phyloP scores from a whole-genome alignment of 2,113 vertebrate genomes.

The Phrynosoma blainvillii region DNA sequence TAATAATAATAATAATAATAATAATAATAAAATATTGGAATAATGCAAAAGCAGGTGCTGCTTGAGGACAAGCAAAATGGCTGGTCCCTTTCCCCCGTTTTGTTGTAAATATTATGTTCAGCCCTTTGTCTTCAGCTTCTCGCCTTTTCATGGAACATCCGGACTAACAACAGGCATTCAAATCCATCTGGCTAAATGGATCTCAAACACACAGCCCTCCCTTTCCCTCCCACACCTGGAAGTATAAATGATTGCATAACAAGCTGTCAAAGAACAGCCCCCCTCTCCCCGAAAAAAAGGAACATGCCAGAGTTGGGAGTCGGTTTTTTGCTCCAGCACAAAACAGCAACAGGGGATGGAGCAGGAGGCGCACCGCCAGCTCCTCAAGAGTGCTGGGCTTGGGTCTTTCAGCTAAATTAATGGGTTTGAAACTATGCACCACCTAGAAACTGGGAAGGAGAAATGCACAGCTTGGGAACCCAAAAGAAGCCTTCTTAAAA shows the following conservation, averaged over 20 bases:
- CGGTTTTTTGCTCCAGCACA: neutral
- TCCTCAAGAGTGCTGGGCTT: neutral
- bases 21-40: neutral
- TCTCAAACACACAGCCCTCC: neutral
- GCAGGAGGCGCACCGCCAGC: neutral
- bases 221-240: constrained; percentile 18
- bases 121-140: neutral
- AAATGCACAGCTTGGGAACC: neutral
- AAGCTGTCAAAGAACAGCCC: neutral
- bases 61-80: neutral
- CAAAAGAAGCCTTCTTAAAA: neutral
- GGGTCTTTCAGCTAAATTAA: neutral
- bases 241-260: neutral
- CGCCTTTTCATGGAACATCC: neutral
- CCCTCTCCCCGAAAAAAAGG: neutral
- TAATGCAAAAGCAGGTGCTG: neutral
- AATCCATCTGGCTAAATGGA: neutral
- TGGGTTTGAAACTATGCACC: neutral
- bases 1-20: no score
- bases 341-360: constrained; percentile 8
- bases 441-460: neutral
- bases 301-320: neutral
- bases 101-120: neutral
- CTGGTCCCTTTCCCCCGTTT: neutral
- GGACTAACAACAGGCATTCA: neutral